These are phyloP conservation scores for Thunnus maccoyii DNA, from an alignment of 2,113 vertebrate genomes.

Conservation along the genomic window DNA sequence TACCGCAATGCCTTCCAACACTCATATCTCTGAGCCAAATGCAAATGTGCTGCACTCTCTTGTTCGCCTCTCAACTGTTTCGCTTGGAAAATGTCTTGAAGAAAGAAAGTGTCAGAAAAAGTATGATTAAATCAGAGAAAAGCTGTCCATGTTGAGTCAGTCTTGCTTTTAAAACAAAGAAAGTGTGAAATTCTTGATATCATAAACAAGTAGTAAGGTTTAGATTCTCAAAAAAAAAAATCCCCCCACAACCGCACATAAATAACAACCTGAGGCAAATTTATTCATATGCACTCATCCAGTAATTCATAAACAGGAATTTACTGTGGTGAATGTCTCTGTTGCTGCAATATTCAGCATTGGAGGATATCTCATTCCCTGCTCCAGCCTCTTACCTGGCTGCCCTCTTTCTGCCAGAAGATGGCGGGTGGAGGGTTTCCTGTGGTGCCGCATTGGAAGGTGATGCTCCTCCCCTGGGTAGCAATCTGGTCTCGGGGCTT, in stretches of 20 bases:
- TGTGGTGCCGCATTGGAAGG: slow-evolving; percentile 95
- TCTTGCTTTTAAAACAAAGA: slow-evolving; percentile 62
- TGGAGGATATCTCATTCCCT: slow-evolving; percentile 16
- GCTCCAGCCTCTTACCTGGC: slow-evolving; percentile 87
- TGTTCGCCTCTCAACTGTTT: slow-evolving; percentile 47
- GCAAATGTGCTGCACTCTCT: slow-evolving; percentile 47
- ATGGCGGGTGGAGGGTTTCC: slow-evolving; percentile 97
- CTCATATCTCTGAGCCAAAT: slow-evolving; percentile 61
- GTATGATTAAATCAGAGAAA: slow-evolving; percentile 52
- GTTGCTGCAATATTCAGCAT: slow-evolving; percentile 12
- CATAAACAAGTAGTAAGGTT: slow-evolving; percentile 51
- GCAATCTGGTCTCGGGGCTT: slow-evolving; percentile 96
- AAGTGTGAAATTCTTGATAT: slow-evolving; percentile 62
- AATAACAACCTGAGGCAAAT: slow-evolving; percentile 16
- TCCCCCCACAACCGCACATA: not conserved
- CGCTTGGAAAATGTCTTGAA: slow-evolving; percentile 35
- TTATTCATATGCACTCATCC: slow-evolving; percentile 3
- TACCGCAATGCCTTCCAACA: slow-evolving; percentile 58
- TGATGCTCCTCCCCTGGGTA: slow-evolving; percentile 91
- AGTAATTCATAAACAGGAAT: not conserved
- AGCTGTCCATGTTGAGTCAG: slow-evolving; percentile 66
- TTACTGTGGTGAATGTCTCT: not conserved
- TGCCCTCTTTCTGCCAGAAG: slow-evolving; percentile 99
- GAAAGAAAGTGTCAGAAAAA: slow-evolving; percentile 53
- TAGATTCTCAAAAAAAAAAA: not conserved